Evolutionary conservation across 2,888 invertebrate species (phyloP).

Genomic region (Acleris emargana): DNA sequence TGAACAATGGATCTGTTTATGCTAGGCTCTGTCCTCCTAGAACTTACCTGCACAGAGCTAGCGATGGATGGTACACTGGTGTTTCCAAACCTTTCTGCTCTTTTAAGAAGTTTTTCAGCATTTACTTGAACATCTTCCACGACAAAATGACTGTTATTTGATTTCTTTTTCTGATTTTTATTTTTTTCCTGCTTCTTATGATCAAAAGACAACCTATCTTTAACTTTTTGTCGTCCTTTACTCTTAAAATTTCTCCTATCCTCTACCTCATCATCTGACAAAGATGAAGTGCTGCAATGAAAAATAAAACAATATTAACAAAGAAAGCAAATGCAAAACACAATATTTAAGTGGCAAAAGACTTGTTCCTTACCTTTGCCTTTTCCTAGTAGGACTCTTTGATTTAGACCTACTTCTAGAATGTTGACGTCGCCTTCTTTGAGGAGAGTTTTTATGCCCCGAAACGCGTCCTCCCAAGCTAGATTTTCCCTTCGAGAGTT

Average conservation of each 20-base stretch:
- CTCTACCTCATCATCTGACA: slow-evolving; percentile 80
- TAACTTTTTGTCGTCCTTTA: slow-evolving; percentile 79
- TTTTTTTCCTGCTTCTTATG: slow-evolving; percentile 72
- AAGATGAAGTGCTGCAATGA: slow-evolving; percentile 77
- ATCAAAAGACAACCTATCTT: slow-evolving; percentile 82
- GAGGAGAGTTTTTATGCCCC: slow-evolving; percentile 64
- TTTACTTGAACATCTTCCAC: slow-evolving; percentile 88
- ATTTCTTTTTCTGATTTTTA: slow-evolving; percentile 83
- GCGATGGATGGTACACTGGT: slow-evolving; percentile 76
- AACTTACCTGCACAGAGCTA: slow-evolving; percentile 68
- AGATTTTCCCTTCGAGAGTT: slow-evolving; percentile 53
- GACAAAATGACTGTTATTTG: slow-evolving; percentile 86
- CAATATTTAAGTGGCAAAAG: slow-evolving; percentile 11
- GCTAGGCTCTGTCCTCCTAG: slow-evolving; percentile 60
- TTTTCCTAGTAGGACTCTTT: slow-evolving; percentile 79
- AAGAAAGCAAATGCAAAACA: slow-evolving; percentile 8
- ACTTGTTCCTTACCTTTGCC: slow-evolving; percentile 61
- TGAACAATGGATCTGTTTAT: slow-evolving; percentile 74
- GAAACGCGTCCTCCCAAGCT: slow-evolving; percentile 53
- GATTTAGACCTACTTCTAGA: slow-evolving; percentile 73
- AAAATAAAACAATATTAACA: slow-evolving; percentile 21
- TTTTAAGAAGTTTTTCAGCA: slow-evolving; percentile 91
- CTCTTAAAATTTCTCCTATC: slow-evolving; percentile 73
- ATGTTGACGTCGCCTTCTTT: slow-evolving; percentile 62
- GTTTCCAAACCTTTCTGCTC: slow-evolving; percentile 93